Percentiles rank a stretch among this genome's conserved stretches.
These are phyloP conservation scores for Pissodes strobi DNA, from an alignment of 1,140 invertebrate species.

Conservation along the genomic window DNA sequence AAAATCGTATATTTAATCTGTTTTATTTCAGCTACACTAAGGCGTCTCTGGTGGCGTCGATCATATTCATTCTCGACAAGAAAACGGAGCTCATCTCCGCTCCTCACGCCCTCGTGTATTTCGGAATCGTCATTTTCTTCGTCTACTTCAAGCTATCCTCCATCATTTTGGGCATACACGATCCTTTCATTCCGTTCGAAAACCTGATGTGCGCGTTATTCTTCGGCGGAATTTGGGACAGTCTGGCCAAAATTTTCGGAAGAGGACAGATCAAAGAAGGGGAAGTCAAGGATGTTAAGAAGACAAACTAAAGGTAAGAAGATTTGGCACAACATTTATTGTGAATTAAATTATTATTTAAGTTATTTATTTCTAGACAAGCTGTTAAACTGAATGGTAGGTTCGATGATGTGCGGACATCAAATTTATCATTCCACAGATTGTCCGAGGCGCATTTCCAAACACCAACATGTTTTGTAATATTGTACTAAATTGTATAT, in stretches of 20 bases:
- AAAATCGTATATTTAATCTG: background rate
- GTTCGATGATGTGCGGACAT: slow-evolving; percentile 42
- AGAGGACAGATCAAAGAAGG: slow-evolving; percentile 77
- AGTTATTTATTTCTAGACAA: background rate
- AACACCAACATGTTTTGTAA: slow-evolving; percentile 18
- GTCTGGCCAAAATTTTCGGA: slow-evolving; percentile 81
- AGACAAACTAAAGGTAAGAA: slow-evolving; percentile 67
- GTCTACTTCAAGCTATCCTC: slow-evolving; percentile 99
- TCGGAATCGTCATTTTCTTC: slow-evolving; percentile 98
- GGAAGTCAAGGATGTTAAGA: slow-evolving; percentile 77
- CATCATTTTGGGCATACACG: slow-evolving; percentile 93
- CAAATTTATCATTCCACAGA: slow-evolving; percentile 35
- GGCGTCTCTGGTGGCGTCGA: slow-evolving; percentile 90
- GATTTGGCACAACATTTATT: too few relatives aligned
- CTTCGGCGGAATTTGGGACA: slow-evolving; percentile 98
- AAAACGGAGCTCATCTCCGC: slow-evolving; percentile 96
- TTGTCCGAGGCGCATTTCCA: slow-evolving; percentile 16
- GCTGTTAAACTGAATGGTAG: slow-evolving; percentile 20
- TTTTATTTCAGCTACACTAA: slow-evolving; percentile 85
- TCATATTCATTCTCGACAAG: slow-evolving; percentile 96
- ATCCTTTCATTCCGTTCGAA: slow-evolving; percentile 98
- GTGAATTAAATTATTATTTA: too few relatives aligned
- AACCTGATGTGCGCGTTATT: slow-evolving; percentile 97
- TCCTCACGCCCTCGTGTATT: slow-evolving; percentile 95
- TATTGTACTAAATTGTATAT: slow-evolving; percentile 44